phyloP scores from a whole-genome alignment of 2,888 invertebrate species.

The Acutogordius australiensis region DNA sequence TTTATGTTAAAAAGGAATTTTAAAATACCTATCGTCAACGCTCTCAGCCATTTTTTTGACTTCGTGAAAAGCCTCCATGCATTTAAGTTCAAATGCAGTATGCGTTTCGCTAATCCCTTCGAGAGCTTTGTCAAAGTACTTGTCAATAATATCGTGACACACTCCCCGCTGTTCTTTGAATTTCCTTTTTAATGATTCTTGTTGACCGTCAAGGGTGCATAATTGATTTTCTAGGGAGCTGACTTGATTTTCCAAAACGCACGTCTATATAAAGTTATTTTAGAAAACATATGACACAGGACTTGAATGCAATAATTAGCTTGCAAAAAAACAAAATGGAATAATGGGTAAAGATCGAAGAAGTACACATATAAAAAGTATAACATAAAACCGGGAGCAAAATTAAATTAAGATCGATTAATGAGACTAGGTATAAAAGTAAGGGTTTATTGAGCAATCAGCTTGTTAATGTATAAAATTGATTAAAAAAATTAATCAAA shows the following conservation, averaged over 20 bases:
- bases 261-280: not conserved
- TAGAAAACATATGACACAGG: not conserved
- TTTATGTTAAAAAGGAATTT: no score
- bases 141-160: not conserved
- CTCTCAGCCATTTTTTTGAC: constrained; percentile 21
- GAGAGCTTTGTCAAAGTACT: constrained; percentile 20
- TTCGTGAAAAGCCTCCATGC: constrained; percentile 48
- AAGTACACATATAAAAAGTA: no score
- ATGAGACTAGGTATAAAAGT: no score
- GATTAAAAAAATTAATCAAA: no score
- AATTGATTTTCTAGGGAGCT: not conserved
- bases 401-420: no score
- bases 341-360: no score
- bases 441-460: no score
- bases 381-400: no score
- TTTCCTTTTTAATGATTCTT: not conserved
- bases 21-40: not conserved
- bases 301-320: no score
- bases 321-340: no score
- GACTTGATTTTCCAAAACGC: not conserved
- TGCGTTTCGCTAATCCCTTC: constrained; percentile 29
- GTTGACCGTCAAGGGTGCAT: not conserved
- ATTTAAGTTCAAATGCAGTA: constrained; percentile 50
- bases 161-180: not conserved
- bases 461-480: no score